Evolutionary conservation across 2,113 vertebrate species (phyloP).

Genomic region (Halcyon senegalensis): DNA sequence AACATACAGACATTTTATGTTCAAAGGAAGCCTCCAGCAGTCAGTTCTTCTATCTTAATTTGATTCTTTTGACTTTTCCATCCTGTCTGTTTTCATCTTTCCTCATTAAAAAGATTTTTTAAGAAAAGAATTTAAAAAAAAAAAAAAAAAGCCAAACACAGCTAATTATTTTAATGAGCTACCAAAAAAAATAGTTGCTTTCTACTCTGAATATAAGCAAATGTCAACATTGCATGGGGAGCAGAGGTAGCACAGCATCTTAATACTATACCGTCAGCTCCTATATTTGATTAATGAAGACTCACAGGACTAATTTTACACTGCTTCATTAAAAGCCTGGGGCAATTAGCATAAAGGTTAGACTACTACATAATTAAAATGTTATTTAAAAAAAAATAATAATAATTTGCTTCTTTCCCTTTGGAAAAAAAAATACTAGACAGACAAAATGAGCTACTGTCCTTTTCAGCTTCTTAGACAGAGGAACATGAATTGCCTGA

Average conservation of each 20-base stretch:
- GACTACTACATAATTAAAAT: constrained; percentile 49
- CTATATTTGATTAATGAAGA: constrained; percentile 70
- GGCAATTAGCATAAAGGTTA: constrained; percentile 69
- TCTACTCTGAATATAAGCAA: constrained; percentile 58
- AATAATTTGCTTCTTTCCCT: not conserved
- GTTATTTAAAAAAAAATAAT: not conserved
- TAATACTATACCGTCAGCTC: constrained; percentile 25
- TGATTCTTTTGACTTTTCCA: constrained; percentile 57
- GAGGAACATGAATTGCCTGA: not conserved
- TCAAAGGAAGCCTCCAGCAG: constrained; percentile 64
- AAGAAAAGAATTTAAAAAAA: not conserved
- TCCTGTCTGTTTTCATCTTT: constrained; percentile 60
- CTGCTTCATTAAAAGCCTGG: constrained; percentile 59
- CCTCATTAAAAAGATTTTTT: constrained; percentile 54
- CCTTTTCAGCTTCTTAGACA: not conserved
- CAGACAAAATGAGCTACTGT: not conserved
- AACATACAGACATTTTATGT: constrained; percentile 19
- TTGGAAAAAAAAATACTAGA: not conserved
- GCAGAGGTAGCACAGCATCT: constrained; percentile 18
- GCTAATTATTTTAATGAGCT: constrained; percentile 70
- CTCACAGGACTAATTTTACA: constrained; percentile 66
- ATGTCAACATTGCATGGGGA: constrained; percentile 43
- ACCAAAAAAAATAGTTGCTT: constrained; percentile 28
- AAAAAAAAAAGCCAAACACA: not conserved
- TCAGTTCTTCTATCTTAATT: constrained; percentile 52